These are phyloP conservation scores for Hiodon alosoides DNA, from an alignment of 2,113 vertebrate genomes.

Conservation along the genomic window DNA sequence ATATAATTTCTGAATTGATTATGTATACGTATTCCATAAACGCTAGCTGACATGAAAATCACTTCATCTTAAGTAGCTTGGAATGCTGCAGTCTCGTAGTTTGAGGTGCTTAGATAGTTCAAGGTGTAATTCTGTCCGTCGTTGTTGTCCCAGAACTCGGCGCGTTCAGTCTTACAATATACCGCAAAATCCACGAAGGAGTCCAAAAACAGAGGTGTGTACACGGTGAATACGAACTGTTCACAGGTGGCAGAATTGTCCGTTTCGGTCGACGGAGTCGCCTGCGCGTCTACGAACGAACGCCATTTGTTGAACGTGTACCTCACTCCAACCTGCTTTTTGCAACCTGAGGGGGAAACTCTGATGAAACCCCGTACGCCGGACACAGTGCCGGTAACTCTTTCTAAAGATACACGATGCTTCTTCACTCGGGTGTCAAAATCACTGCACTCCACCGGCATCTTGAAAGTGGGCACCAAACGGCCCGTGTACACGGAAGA, in stretches of 20 bases:
- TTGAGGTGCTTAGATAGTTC: constrained; percentile 27
- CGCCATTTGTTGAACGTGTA: constrained; percentile 86
- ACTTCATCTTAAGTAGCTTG: constrained; percentile 29
- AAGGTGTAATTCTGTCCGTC: constrained; percentile 73
- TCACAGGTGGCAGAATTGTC: constrained; percentile 31
- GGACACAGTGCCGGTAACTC: constrained; percentile 42
- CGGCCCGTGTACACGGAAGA: constrained; percentile 26
- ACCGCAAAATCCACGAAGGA: constrained; percentile 73
- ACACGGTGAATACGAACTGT: constrained; percentile 68
- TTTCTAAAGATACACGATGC: constrained; percentile 68
- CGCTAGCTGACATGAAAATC: background rate
- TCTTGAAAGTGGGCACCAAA: constrained; percentile 49
- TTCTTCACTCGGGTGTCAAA: constrained; percentile 46
- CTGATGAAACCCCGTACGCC: constrained; percentile 67
- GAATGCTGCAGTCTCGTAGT: constrained; percentile 34
- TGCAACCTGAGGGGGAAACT: constrained; percentile 40
- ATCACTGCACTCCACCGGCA: constrained; percentile 35
- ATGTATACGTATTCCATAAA: too few relatives aligned
- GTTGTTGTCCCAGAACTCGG: constrained; percentile 89
- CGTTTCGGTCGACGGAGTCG: constrained; percentile 33
- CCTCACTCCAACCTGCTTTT: constrained; percentile 65
- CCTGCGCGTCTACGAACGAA: constrained; percentile 70
- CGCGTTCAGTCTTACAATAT: constrained; percentile 61
- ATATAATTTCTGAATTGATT: too few relatives aligned
- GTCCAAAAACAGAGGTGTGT: constrained; percentile 62